Conservation (phyloP, 1,140 invertebrate genomes). For the Sitobion miscanthi region DNA sequence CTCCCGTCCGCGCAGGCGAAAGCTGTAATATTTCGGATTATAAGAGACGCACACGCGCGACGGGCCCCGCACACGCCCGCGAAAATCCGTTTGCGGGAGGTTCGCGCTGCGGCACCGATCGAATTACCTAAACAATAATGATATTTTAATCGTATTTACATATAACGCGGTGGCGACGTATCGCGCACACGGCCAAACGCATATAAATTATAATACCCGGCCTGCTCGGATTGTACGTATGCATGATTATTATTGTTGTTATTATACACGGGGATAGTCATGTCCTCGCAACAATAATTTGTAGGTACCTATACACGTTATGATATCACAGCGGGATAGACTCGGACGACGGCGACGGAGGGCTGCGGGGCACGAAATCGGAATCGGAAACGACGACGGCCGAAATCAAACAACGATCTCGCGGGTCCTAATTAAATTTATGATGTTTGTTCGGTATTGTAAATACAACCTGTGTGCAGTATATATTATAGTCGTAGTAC, state of each 20-base stretch:
- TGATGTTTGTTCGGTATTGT: background rate
- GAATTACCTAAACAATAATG: background rate
- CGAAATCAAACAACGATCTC: too few relatives aligned
- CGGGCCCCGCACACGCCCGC: background rate
- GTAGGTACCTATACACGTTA: too few relatives aligned
- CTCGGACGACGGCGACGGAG: background rate
- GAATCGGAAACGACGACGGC: too few relatives aligned
- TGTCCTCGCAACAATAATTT: background rate
- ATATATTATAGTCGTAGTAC: background rate
- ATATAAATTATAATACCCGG: background rate
- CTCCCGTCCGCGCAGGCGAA: background rate
- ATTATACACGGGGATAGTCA: background rate
- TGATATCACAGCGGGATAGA: background rate
- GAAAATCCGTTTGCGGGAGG: background rate
- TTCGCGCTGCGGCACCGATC: background rate
- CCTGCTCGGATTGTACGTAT: background rate
- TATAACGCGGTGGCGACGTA: background rate
- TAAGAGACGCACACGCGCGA: background rate
- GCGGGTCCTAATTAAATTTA: too few relatives aligned
- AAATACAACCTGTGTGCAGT: too few relatives aligned
- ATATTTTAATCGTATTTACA: background rate
- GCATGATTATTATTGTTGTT: background rate
- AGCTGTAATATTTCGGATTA: conserved; percentile 29
- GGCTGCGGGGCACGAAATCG: too few relatives aligned
- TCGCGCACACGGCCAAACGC: background rate